Conservation (phyloP, 30 jellyfish, hydroid and myxozoan genomes). For the Cassiopea xamachana region DNA sequence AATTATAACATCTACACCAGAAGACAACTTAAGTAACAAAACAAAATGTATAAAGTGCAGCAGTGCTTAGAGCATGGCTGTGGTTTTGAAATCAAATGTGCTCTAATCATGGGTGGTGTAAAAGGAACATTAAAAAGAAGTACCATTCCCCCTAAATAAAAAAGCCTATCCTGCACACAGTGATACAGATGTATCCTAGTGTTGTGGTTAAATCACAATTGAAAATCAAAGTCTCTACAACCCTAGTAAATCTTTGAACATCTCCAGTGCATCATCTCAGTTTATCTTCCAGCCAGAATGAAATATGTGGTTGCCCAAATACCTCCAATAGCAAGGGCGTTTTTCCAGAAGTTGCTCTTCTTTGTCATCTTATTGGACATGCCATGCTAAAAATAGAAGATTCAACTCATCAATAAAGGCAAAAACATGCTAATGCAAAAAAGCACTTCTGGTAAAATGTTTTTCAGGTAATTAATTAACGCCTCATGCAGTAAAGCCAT, state of each 20-base stretch:
- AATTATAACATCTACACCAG: too few species aligned
- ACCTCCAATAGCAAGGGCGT: slow-evolving; percentile 69
- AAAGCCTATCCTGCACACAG: not conserved
- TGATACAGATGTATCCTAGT: not conserved
- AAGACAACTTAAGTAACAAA: too few species aligned
- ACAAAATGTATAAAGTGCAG: not conserved
- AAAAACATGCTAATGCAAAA: not conserved
- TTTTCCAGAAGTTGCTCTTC: slow-evolving; percentile 65
- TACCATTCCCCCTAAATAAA: not conserved
- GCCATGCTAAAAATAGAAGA: slow-evolving; percentile 34
- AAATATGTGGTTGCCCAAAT: slow-evolving; percentile 69
- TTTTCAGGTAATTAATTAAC: too few species aligned
- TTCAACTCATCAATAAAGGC: not conserved
- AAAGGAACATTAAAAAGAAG: not conserved
- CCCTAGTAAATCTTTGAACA: not conserved
- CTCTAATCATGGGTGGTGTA: too few species aligned
- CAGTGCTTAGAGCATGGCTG: not conserved
- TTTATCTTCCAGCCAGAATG: slow-evolving; percentile 43
- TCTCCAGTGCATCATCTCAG: not conserved
- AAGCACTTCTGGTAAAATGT: too few species aligned
- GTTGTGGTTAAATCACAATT: not conserved
- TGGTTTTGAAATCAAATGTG: too few species aligned
- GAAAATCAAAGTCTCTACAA: not conserved
- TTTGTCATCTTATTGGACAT: slow-evolving; percentile 52
- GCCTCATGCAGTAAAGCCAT: too few species aligned